Base-by-base conservation (phyloP, 2,888 invertebrate species). In the Tortrix viridana region DNA sequence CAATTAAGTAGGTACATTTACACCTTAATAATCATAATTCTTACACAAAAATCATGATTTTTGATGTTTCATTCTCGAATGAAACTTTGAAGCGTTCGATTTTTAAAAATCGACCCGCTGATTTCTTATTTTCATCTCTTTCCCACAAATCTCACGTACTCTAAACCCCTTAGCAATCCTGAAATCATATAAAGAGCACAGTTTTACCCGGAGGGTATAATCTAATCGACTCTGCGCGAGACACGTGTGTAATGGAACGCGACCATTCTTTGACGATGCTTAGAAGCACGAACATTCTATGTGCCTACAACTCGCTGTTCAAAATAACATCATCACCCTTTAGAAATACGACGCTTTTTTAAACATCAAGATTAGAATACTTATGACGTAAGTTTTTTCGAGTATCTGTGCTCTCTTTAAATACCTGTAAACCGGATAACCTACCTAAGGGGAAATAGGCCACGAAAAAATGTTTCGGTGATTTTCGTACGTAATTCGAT, bases 231-330 rank as follows among this genome's bases (percentile, higher is more conserved):
- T 54, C 76, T 79, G 80, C 63, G 41, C 61, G 60, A 70, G 78
- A 76, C 80, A 65, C 70, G 69, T 64, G 67, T 66, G 68, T 78
- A 78, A 78, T 79, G 74, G 70, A 61, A 79, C 67, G 69, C 68
- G 22, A 46, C 37, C 68, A 66, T 69, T 66, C 69, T 65, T 65
- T 60, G 60, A 32, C 32, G 32, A 12, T 12, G 32, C 32, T 32
- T 12, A 32, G 32, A 9, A 12, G 3, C 12, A 32, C 32, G 12
- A 32, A 12, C 12, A 32, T 12, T 12, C 1, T 32, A 32, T 32
- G 32, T 12, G 12, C 12, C 32, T 1, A 1, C 32, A 32, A 12
- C 12, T 32, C 4, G 12, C 32, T 3, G 2, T 32, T 32, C 32
- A 32, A 32, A 32, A 32, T 3, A 12, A 32, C 1, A 32, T 3